Conservation (phyloP, 2,113 vertebrate genomes). For the Pangasianodon gigas region DNA sequence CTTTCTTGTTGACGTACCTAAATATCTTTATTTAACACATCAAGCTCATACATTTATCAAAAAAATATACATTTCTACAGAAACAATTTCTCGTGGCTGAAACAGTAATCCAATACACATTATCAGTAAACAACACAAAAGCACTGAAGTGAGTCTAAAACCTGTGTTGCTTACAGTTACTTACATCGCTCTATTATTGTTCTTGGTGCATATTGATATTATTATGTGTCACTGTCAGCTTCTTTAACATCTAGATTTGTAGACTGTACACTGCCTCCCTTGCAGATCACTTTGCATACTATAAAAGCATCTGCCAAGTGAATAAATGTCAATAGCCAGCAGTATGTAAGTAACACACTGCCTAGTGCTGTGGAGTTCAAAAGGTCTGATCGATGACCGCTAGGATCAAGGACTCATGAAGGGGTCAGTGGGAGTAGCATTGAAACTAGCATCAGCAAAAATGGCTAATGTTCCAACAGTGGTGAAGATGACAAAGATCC, state of each 20-base stretch:
- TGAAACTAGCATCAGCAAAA: slow-evolving; percentile 74
- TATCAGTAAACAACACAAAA: background rate
- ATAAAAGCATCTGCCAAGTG: background rate
- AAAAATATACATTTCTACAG: slow-evolving; percentile 17
- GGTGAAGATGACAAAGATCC: slow-evolving; percentile 78
- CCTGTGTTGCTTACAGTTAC: background rate
- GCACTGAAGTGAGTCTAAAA: background rate
- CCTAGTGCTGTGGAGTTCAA: background rate
- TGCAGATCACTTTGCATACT: background rate
- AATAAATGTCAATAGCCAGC: background rate
- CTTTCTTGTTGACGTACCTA: background rate
- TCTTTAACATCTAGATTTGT: background rate
- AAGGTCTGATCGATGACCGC: background rate
- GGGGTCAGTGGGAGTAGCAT: slow-evolving; percentile 74
- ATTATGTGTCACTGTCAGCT: background rate
- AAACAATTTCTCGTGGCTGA: background rate
- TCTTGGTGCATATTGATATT: background rate
- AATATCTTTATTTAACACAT: slow-evolving; percentile 40
- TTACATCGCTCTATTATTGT: background rate
- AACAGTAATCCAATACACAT: background rate
- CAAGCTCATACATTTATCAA: background rate
- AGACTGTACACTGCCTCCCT: background rate
- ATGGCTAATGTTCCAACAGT: slow-evolving; percentile 77
- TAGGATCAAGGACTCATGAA: slow-evolving; percentile 63
- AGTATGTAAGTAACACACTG: background rate